A percentile compares a stretch with the other conserved stretches of the same genome.
phyloP scores from a whole-genome alignment of 2,888 invertebrate species.

The Andricus quercusramuli region DNA sequence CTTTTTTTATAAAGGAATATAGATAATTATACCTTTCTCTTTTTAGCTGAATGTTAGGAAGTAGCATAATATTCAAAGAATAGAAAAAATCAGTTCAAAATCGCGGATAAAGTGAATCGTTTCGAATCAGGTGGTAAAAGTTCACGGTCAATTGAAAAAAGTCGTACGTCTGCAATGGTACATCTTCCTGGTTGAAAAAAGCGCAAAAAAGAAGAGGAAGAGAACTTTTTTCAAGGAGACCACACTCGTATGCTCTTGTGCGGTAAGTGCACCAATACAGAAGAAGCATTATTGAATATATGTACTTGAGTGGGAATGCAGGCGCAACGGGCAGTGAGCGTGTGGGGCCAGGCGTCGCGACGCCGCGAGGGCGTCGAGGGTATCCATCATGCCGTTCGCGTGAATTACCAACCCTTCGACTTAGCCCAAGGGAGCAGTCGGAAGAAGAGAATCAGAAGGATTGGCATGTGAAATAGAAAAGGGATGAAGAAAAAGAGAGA shows the following conservation, averaged over 20 bases:
- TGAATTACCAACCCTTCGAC: slow-evolving; percentile 72
- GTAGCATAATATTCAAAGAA: not conserved
- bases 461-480: slow-evolving; percentile 49
- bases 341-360: slow-evolving; percentile 71
- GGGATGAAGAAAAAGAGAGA: slow-evolving; percentile 50
- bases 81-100: not conserved
- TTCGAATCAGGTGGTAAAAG: not conserved
- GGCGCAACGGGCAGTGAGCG: slow-evolving; percentile 52
- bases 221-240: slow-evolving; percentile 42
- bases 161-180: slow-evolving; percentile 34
- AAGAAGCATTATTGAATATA: slow-evolving; percentile 54
- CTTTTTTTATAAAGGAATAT: no score
- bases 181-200: slow-evolving; percentile 44
- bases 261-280: slow-evolving; percentile 37
- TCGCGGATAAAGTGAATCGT: not conserved
- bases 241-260: slow-evolving; percentile 35
- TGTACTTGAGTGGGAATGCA: slow-evolving; percentile 49
- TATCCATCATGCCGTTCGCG: slow-evolving; percentile 74
- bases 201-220: slow-evolving; percentile 42
- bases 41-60: not conserved
- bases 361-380: slow-evolving; percentile 73
- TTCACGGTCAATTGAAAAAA: slow-evolving; percentile 37
- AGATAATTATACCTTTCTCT: no score
- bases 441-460: slow-evolving; percentile 47
- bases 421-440: slow-evolving; percentile 60